phyloP scores from a whole-genome alignment of 35 echinoderm and acorn worm genomes.

The Apostichopus japonicus region DNA sequence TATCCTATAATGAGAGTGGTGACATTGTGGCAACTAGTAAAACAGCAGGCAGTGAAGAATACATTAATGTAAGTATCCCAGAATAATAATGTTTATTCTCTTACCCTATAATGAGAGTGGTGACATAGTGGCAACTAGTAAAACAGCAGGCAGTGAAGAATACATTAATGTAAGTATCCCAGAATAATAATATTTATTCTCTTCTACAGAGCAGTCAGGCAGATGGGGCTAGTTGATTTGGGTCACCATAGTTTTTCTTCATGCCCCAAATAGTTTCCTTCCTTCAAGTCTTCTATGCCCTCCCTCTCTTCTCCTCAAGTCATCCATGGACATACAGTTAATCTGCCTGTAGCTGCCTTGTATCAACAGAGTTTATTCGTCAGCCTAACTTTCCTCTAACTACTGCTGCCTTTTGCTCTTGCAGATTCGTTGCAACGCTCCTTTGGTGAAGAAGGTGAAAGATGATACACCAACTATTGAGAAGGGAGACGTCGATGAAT shows the following conservation, averaged over 20 bases:
- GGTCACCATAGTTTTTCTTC: too few species aligned
- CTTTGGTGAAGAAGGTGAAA: conserved; percentile 88
- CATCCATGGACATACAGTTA: too few species aligned
- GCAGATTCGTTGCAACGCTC: conserved; percentile 80
- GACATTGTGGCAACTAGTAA: conserved; percentile 87
- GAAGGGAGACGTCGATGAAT: conserved; percentile 74
- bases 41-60: conserved; percentile 89
- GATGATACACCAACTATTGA: conserved; percentile 75
- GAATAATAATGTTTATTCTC: not conserved
- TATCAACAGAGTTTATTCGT: not conserved
- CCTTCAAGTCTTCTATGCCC: too few species aligned
- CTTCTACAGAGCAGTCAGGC: too few species aligned
- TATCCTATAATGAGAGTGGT: conserved; percentile 86
- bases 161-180: conserved; percentile 72
- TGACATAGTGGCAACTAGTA: conserved; percentile 76
- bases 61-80: conserved; percentile 71
- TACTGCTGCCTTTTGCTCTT: not conserved
- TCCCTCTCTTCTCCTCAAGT: too few species aligned
- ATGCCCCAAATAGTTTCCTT: too few species aligned
- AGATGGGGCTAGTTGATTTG: too few species aligned
- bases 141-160: conserved; percentile 55
- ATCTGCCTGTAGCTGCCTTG: not conserved
- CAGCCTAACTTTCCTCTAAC: not conserved
- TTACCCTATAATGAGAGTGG: conserved; percentile 83
- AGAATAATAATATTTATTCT: not conserved